These are phyloP conservation scores for Pinna nobilis DNA, from an alignment of 1,140 invertebrate genomes.

Conservation along the genomic window DNA sequence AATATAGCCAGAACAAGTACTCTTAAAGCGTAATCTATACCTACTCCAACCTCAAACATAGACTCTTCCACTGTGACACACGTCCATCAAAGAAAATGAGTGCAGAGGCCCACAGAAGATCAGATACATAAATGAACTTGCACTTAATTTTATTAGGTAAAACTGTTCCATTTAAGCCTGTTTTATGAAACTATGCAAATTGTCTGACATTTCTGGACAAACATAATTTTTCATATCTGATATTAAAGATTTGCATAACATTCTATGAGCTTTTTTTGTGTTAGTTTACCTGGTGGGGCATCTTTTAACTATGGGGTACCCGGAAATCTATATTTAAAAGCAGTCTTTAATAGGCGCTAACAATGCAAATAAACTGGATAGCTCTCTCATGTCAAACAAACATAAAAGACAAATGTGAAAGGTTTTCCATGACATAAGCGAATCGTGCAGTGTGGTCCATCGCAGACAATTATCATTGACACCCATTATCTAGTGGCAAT, in stretches of 20 bases:
- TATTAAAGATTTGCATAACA: too few relatives aligned
- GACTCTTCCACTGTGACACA: constrained; percentile 70
- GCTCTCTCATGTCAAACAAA: constrained; percentile 35
- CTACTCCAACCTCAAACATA: constrained; percentile 55
- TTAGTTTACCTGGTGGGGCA: too few relatives aligned
- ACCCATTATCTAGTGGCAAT: constrained; percentile 23
- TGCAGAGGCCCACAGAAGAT: constrained; percentile 66
- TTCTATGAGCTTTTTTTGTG: too few relatives aligned
- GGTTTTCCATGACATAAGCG: constrained; percentile 38
- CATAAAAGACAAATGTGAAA: constrained; percentile 26
- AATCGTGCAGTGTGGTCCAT: constrained; percentile 27
- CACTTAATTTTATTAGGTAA: constrained; percentile 59
- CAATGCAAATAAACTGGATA: constrained; percentile 17
- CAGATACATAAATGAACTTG: constrained; percentile 63
- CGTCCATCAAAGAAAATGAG: constrained; percentile 71
- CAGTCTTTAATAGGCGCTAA: constrained; percentile 22
- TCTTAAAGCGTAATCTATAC: neutral
- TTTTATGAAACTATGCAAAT: constrained; percentile 46
- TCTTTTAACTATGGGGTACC: constrained; percentile 25
- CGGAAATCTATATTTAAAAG: constrained; percentile 38
- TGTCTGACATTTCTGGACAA: constrained; percentile 39
- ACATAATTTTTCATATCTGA: constrained; percentile 7
- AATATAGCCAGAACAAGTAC: neutral
- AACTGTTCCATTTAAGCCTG: constrained; percentile 42
- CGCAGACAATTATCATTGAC: constrained; percentile 35